A percentile compares a stretch with the other conserved stretches of the same genome.
Conservation (phyloP, 2,888 invertebrate species). For the Apotomis betuletana region DNA sequence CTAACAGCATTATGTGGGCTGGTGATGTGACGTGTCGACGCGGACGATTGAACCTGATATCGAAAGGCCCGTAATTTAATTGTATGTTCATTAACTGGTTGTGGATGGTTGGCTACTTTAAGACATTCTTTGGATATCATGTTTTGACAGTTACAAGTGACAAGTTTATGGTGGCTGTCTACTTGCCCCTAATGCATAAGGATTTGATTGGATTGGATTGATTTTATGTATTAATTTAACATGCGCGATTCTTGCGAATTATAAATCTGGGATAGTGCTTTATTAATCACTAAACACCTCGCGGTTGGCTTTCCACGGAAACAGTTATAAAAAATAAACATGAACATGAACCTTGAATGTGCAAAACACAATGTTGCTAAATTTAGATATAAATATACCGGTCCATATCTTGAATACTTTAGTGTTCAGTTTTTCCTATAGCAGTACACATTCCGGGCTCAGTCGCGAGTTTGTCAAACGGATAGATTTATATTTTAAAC, state of each 20-base stretch:
- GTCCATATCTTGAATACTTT: background rate
- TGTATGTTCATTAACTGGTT: background rate
- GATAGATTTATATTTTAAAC: conserved; percentile 3
- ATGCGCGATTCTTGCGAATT: too few relatives aligned
- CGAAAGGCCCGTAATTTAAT: conserved; percentile 46
- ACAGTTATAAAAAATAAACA: too few relatives aligned
- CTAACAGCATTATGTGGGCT: conserved; percentile 65
- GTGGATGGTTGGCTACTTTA: background rate
- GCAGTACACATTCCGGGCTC: background rate
- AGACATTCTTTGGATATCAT: background rate
- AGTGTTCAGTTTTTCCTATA: background rate
- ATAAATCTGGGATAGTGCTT: too few relatives aligned
- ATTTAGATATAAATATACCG: background rate
- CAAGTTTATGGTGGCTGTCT: too few relatives aligned
- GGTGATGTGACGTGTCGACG: conserved; percentile 52
- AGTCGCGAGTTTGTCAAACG: background rate
- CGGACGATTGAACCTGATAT: conserved; percentile 50
- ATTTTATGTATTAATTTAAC: too few relatives aligned
- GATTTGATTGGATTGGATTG: too few relatives aligned
- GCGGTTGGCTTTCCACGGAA: too few relatives aligned
- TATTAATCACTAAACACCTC: too few relatives aligned
- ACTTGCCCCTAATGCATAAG: too few relatives aligned
- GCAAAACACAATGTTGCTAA: conserved; percentile 5
- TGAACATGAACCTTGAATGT: background rate
- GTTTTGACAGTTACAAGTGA: too few relatives aligned